Evolutionary conservation across 2,113 vertebrate genomes (phyloP), one percentile per base, ranked within the genome.

Genomic region (Campylomormyrus numenius): DNA sequence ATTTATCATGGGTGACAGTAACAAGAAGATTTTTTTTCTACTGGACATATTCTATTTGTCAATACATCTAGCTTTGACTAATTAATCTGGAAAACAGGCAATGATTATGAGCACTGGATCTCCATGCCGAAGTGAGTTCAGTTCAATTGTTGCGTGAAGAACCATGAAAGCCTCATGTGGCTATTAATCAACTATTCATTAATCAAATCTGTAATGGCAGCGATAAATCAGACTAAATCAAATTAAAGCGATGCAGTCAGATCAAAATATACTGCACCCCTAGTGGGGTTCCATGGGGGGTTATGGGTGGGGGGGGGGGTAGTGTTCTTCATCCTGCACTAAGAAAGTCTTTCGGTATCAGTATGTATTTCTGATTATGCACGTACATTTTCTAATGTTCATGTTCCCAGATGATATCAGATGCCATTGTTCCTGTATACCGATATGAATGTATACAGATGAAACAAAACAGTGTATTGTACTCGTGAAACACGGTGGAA

Each of bases 211-310:
- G 48, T 87, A 53, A 87, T 35, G 27, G 85, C 27, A 35, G 85
- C 49, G n/a, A 87, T 87, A 87, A 87, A 87, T 87, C 85, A 52
- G n/a, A 87, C 15, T 31, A 87, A 56, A 87, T 35, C 48, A 56
- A 87, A 87, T 31, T 53, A 87, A 87, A 87, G 31, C 49, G 3
- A 48, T 31, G 49, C 49, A 52, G 21, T 87, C 7, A 0, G 48
- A 52, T 87, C n/a, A 56, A 87, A 27, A 87, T 39, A 87, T 39
- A 87, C 27, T 24, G 45, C 45, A 45, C 8, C 27, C 85, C 31
- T 53, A 56, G 27, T 53, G 31, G n/a, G 50, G 85, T 5, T n/a
- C 31, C 8, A 85, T 27, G 48, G 50, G 85, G 49, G 45, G 15
- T 35, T 17, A 5, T 3, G 9, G 42, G 21, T 2, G 21, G 9